Evolutionary conservation across 2,797 vertebrate species (phyloP).

Genomic region (Crax fasciolata): DNA sequence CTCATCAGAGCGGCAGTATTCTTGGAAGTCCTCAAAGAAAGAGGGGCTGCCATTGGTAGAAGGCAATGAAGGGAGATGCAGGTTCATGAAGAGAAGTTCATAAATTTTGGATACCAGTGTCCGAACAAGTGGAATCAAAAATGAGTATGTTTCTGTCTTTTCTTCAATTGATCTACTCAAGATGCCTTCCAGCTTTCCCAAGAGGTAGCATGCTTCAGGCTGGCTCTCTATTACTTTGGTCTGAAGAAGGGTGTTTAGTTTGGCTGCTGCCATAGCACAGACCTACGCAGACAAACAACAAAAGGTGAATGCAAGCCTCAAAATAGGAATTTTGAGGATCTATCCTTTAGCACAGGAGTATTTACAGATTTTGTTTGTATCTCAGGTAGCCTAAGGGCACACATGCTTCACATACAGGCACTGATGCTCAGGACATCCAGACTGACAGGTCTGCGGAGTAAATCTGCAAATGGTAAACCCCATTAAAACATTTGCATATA

Average conservation of each 20-base stretch:
- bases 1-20: slow-evolving; percentile 93
- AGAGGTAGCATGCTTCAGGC: slow-evolving; percentile 94
- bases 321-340: background rate
- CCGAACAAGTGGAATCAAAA: slow-evolving; percentile 93
- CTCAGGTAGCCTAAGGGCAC: background rate
- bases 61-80: slow-evolving; percentile 94
- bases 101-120: slow-evolving; percentile 95
- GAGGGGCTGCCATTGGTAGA: slow-evolving; percentile 95
- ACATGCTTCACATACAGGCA: background rate
- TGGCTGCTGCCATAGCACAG: slow-evolving; percentile 95
- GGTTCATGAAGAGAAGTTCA: slow-evolving; percentile 95
- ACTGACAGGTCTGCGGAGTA: background rate
- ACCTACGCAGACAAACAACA: slow-evolving; percentile 82
- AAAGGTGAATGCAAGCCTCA: background rate
- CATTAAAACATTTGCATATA: background rate
- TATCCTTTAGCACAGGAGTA: background rate
- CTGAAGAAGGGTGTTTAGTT: slow-evolving; percentile 95
- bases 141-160: slow-evolving; percentile 91
- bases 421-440: background rate
- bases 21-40: slow-evolving; percentile 97
- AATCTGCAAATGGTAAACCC: background rate
- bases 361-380: background rate
- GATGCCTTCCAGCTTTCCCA: slow-evolving; percentile 93
- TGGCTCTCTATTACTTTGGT: slow-evolving; percentile 94
- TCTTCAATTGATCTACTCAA: slow-evolving; percentile 90